Percentiles rank a stretch among this genome's conserved stretches.
Evolutionary conservation across 2,113 vertebrate species (phyloP).

Genomic region (Leiothrix lutea): DNA sequence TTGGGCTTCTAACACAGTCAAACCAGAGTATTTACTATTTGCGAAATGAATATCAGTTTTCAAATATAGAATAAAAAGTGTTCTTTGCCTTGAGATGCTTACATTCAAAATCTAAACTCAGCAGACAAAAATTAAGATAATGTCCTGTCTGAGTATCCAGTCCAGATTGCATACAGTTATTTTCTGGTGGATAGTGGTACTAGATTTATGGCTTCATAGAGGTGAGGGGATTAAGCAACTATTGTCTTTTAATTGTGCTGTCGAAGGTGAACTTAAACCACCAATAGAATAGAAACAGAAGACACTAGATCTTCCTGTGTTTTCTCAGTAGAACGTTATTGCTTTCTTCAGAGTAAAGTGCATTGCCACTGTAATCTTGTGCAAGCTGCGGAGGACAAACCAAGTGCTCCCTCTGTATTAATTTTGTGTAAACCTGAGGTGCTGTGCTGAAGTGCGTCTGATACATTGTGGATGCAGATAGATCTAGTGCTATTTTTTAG

Average conservation of each 20-base stretch:
- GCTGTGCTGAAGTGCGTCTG: neutral
- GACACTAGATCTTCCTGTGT: neutral
- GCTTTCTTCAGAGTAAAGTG: neutral
- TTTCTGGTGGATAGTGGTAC: neutral
- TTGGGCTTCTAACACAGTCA: neutral
- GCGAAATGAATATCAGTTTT: neutral
- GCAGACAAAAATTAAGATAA: neutral
- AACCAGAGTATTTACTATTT: neutral
- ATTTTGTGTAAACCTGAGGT: neutral
- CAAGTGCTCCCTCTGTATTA: neutral
- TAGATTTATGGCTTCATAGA: constrained; percentile 22
- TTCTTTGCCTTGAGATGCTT: neutral
- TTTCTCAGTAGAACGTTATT: neutral
- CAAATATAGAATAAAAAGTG: neutral
- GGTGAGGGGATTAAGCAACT: constrained; percentile 46
- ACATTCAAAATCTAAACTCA: neutral
- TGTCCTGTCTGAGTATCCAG: neutral
- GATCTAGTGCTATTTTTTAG: neutral
- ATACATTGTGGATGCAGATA: neutral
- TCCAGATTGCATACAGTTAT: neutral
- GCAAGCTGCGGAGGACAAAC: neutral
- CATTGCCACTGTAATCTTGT: neutral
- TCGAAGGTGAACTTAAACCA: constrained; percentile 43
- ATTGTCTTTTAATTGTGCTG: constrained; percentile 28
- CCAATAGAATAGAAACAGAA: neutral